Conservation (phyloP, 1,140 invertebrate genomes). For the Lepidostoma basale region DNA sequence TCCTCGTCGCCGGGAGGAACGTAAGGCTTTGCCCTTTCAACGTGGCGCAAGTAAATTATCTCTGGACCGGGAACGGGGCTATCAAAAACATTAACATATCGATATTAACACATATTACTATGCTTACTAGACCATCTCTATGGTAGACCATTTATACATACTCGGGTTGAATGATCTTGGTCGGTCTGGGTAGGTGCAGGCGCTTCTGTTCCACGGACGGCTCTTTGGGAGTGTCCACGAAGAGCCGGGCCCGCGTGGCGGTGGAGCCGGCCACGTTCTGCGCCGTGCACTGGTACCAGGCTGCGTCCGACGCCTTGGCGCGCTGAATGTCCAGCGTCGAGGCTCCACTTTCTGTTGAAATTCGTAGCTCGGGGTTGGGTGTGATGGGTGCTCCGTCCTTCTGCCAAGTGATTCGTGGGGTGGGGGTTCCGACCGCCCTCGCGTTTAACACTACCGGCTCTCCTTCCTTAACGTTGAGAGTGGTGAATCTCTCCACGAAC, state of each 20-base stretch:
- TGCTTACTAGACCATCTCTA: too few species aligned
- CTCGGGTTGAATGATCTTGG: conserved; percentile 93
- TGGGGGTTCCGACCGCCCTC: conserved; percentile 89
- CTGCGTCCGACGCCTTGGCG: conserved; percentile 83
- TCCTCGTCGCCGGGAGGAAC: conserved; percentile 80
- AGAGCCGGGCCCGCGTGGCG: conserved; percentile 90
- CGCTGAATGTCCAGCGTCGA: conserved; percentile 86
- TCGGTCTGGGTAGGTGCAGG: conserved; percentile 86
- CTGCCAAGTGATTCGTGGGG: conserved; percentile 95
- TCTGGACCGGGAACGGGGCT: conserved; percentile 88
- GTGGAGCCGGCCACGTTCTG: conserved; percentile 96
- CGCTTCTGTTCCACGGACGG: conserved; percentile 80
- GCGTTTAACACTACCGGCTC: conserved; percentile 89
- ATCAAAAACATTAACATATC: conserved; percentile 40
- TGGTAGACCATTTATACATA: too few species aligned
- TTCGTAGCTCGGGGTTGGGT: conserved; percentile 75
- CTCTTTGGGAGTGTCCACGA: conserved; percentile 81
- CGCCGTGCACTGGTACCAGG: conserved; percentile 97
- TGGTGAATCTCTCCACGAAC: conserved; percentile 94
- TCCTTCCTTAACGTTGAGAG: conserved; percentile 89
- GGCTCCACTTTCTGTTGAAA: conserved; percentile 82
- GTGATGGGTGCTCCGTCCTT: conserved; percentile 87
- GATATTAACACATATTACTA: conserved; percentile 26
- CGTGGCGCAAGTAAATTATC: conserved; percentile 89
- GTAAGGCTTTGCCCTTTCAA: conserved; percentile 84